Conservation (phyloP, 2,113 vertebrate species). For the Ahaetulla prasina region DNA sequence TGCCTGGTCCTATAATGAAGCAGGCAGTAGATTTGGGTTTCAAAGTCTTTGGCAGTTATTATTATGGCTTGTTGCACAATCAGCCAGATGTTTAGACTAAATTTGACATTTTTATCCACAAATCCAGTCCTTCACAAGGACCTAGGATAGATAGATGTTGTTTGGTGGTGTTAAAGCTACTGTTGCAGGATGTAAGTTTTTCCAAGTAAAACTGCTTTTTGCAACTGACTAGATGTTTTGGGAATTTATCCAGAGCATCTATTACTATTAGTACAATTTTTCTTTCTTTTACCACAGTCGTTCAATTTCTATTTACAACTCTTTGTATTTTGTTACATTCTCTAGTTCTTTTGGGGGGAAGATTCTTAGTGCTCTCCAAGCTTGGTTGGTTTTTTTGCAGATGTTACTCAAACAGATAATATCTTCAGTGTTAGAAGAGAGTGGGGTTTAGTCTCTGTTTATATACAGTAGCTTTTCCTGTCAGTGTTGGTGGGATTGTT, state of each 20-base stretch:
- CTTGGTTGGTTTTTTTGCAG: background rate
- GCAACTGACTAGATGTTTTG: background rate
- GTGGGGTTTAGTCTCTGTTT: background rate
- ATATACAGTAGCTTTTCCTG: background rate
- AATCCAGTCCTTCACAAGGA: background rate
- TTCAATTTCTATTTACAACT: background rate
- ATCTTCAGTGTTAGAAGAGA: background rate
- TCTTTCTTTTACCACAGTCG: background rate
- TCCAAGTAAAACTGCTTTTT: background rate
- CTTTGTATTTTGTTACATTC: background rate
- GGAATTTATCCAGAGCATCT: background rate
- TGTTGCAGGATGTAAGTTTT: background rate
- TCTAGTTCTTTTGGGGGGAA: background rate
- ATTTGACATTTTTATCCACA: background rate
- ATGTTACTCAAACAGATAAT: background rate
- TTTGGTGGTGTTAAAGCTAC: too few species aligned
- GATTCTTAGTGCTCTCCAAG: background rate
- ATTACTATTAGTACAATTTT: background rate
- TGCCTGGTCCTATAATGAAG: background rate
- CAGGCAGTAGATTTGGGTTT: background rate
- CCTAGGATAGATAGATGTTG: background rate
- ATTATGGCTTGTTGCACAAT: background rate
- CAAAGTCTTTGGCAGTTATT: background rate
- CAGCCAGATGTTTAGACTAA: background rate
- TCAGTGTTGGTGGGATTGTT: background rate